Percentiles rank a stretch among this genome's conserved stretches.
phyloP scores from a whole-genome alignment of 2,113 vertebrate genomes.

The Entelurus aequoreus region DNA sequence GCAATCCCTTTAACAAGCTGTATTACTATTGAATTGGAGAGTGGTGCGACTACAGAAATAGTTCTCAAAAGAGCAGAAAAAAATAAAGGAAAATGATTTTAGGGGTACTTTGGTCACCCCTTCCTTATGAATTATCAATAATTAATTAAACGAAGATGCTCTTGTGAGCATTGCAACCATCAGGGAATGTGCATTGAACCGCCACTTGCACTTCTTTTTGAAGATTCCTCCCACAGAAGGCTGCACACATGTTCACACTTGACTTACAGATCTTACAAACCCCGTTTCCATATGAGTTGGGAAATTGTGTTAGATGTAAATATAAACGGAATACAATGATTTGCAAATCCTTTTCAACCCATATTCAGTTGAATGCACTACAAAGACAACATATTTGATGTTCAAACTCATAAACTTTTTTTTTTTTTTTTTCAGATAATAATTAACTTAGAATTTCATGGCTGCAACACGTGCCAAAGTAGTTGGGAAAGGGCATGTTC shows the following conservation, averaged over 20 bases:
- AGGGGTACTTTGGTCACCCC: conserved; percentile 33
- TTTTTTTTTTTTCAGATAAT: too few relatives aligned
- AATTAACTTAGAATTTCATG: too few relatives aligned
- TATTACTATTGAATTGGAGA: conserved; percentile 1
- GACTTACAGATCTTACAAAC: too few relatives aligned
- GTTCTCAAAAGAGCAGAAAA: conserved; percentile 7
- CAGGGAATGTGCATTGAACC: conserved; percentile 6
- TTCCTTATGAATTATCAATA: conserved; percentile 40
- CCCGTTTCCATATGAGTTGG: too few relatives aligned
- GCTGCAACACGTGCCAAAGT: too few relatives aligned
- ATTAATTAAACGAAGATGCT: conserved; percentile 40
- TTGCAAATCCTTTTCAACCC: too few relatives aligned
- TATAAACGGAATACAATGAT: too few relatives aligned
- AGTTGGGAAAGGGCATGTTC: too few relatives aligned
- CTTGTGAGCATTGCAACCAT: conserved; percentile 22
- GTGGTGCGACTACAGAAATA: conserved; percentile 6
- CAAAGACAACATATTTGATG: too few relatives aligned
- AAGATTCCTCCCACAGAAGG: background rate
- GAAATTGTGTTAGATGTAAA: too few relatives aligned
- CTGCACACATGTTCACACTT: background rate
- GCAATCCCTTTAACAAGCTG: background rate
- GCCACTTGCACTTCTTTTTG: background rate
- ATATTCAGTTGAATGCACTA: too few relatives aligned
- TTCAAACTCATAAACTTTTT: too few relatives aligned
- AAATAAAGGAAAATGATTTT: conserved; percentile 24